Base-by-base conservation (phyloP, 2,888 invertebrate genomes). In the Microctonus hyperodae region DNA sequence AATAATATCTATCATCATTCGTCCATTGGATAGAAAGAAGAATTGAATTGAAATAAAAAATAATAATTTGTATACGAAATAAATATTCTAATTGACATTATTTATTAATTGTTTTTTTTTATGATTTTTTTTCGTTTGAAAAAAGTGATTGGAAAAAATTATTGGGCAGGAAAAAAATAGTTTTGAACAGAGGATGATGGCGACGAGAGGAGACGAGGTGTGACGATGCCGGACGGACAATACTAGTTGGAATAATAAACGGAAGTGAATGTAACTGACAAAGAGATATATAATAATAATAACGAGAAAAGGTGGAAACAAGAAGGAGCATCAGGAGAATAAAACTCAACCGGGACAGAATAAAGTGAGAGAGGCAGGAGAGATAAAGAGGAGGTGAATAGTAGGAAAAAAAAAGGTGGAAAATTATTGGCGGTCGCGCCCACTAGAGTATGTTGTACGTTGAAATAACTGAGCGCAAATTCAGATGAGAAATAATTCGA, bases 261-360 rank as follows among this genome's bases (percentile, higher is more conserved):
- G 68, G 71, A 67, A 69, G 70, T 69, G 72, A 72, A 69, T 69
- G 70, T 72, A 70, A 72, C 71, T 72, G 73, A 73, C 71, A 73
- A 72, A 63, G 64, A 55, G 4, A 28, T n/a, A n/a, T n/a, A n/a
- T n/a, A n/a, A n/a, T n/a, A n/a, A n/a, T n/a, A n/a, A n/a, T n/a
- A n/a, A n/a, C n/a, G n/a, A n/a, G 28, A 28, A 28, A 28, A 28
- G 7, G 28, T 5, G 7, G 28, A 28, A 28, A 28, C 3, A 20
- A 50, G 20, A 50, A 16, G 16, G 50, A 50, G 16, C 10, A 35
- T 35, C 10, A 5, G 10, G 16, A 11, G 16, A 37, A 16, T 44
- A 11, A 16, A 11, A 44, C 44, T 16, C 44, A 44, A 37, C 9
- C 44, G 4, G 13, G 44, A 16, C 44, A 16, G 11, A n/a, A 11